Evolutionary conservation across 2,888 invertebrate genomes (phyloP).

Genomic region (Colletes collaris): DNA sequence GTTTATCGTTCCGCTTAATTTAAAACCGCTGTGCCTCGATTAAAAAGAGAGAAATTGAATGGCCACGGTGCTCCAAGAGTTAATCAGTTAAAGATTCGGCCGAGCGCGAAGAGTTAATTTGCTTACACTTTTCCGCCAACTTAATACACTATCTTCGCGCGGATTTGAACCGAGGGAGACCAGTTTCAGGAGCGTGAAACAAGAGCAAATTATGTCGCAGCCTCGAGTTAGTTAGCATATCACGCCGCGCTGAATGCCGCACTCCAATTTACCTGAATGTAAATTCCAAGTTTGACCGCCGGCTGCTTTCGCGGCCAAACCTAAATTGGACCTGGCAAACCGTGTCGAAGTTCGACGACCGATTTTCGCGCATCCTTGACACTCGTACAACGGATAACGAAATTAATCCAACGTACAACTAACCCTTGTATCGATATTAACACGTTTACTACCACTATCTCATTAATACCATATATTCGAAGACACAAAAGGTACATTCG

Average conservation of each 20-base stretch:
- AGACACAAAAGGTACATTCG: too few species aligned
- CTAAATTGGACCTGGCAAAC: constrained; percentile 35
- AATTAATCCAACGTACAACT: too few species aligned
- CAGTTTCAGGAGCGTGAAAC: not conserved
- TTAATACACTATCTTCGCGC: too few species aligned
- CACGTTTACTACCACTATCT: too few species aligned
- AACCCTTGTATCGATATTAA: too few species aligned
- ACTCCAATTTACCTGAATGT: constrained; percentile 51
- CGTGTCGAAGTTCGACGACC: constrained; percentile 47
- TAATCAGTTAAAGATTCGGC: not conserved
- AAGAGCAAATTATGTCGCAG: constrained; percentile 38
- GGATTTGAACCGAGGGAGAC: not conserved
- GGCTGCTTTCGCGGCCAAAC: constrained; percentile 21
- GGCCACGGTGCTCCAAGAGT: not conserved
- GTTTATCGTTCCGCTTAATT: too few species aligned
- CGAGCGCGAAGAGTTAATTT: not conserved
- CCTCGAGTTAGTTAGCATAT: constrained; percentile 42
- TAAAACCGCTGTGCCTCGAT: too few species aligned
- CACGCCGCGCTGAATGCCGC: constrained; percentile 28
- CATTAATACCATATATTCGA: too few species aligned
- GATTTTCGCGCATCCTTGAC: constrained; percentile 20
- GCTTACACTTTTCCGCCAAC: not conserved
- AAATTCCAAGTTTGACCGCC: constrained; percentile 47
- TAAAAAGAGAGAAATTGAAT: too few species aligned
- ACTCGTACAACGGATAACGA: not conserved